These are phyloP conservation scores for Danio tinwini DNA, from an alignment of 2,797 vertebrate species.

Conservation along the genomic window DNA sequence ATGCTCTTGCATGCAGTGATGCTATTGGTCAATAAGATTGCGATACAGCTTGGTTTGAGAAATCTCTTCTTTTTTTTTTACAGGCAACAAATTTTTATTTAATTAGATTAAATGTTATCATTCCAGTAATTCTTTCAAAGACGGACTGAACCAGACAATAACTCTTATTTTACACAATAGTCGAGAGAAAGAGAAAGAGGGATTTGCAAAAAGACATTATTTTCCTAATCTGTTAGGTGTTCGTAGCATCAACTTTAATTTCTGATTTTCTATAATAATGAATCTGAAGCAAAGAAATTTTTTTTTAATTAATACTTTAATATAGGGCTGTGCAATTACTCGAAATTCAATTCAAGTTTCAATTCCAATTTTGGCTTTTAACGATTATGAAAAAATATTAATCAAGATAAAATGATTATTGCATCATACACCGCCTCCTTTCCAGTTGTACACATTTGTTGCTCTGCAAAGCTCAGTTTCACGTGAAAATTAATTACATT, in stretches of 20 bases:
- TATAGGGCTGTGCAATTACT: no score
- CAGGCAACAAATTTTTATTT: neutral
- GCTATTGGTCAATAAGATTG: slow-evolving; percentile 21
- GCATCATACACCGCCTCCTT: no score
- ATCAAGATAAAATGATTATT: no score
- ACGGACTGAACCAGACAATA: neutral
- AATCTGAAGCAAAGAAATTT: no score
- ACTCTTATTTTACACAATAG: neutral
- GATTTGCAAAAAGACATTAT: neutral
- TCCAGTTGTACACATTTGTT: no score
- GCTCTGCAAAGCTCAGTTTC: no score
- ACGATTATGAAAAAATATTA: no score
- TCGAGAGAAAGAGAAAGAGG: neutral
- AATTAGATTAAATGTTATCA: neutral
- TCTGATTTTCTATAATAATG: neutral
- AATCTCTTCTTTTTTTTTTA: neutral
- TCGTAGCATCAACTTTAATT: no score
- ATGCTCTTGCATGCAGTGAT: neutral
- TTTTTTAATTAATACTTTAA: no score
- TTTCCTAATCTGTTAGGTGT: neutral
- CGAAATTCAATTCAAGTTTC: no score
- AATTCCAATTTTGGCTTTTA: no score
- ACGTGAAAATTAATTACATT: no score
- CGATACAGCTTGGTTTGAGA: neutral
- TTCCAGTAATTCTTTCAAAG: neutral